Evolutionary conservation across 2,888 invertebrate genomes (phyloP), one percentile per base, ranked within the genome.

Genomic region (Perithous albicinctus): DNA sequence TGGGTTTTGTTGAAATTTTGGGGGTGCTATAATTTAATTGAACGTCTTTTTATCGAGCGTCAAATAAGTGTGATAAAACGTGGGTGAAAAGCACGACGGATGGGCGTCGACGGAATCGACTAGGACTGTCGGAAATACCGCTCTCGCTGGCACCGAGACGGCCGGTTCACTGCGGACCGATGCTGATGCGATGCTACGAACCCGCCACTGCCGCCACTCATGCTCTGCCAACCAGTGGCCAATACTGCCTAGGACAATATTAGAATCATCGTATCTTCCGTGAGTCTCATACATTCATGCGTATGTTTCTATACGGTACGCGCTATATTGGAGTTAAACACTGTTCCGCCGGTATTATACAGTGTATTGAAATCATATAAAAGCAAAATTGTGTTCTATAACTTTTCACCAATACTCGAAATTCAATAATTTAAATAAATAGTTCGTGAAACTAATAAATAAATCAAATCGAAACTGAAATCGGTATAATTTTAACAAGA

Each of bases 181-280:
- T 59, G 51, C 66, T 59, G 80, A 76, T 54, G 70, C 56, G 64
- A 70, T 56, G 64, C 80, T 75, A 35, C 59, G 64, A 54, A 29
- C 78, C 84, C 76, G 84, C 85, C 84, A 85, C 85, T 70, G 80
- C 83, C 86, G 84, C 81, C 77, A 82, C 84, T 80, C 80, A 82
- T 83, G 78, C 78, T n/a, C n/a, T 82, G 86, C 87, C 85, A 85
- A 72, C n/a, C 66, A 85, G 86, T 86, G 83, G 85, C 88, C 85
- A 85, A 82, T 63, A 61, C 63, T 85, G 86, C 88, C 89, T 90
- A 89, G 89, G 91, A 91, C 91, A 92, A 92, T 92, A 92, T 92
- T 92, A 92, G 92, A 91, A 89, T 87, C 88, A 82, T 80, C n/a
- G 73, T 64, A 56, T 73, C 81, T 29, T 82, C 38, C 56, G 64